Evolutionary conservation across 2,113 vertebrate species (phyloP).

Genomic region (Phodopus roborovskii): DNA sequence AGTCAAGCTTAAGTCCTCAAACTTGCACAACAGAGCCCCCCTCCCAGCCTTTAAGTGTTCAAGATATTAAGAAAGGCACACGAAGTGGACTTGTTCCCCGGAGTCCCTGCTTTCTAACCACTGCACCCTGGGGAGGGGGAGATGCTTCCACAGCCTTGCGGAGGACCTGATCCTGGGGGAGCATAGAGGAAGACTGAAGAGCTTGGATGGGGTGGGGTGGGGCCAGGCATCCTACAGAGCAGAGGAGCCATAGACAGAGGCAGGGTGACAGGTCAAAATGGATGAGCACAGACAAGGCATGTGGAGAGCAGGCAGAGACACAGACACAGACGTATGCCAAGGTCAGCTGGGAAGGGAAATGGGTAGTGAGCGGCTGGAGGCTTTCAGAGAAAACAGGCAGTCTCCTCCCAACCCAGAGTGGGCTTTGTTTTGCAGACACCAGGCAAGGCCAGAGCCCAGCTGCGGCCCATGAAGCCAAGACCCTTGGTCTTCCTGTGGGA

Average conservation of each 20-base stretch:
- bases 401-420: background rate
- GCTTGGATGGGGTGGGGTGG: rapidly evolving
- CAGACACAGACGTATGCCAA: no score
- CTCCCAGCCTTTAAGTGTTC: background rate
- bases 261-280: background rate
- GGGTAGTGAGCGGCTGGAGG: rapidly evolving
- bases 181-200: background rate
- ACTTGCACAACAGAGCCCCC: background rate
- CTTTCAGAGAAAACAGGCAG: no score
- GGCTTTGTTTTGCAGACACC: background rate
- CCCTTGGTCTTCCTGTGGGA: no score
- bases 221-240: background rate
- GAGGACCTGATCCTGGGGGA: no score
- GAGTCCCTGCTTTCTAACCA: background rate
- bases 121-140: no score
- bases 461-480: background rate
- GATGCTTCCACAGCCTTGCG: rapidly evolving
- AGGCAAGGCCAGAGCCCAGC: background rate
- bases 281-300: no score
- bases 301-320: no score
- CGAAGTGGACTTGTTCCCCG: background rate
- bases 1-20: no score
- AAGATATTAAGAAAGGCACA: background rate
- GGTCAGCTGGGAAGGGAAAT: rapidly evolving
- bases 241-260: background rate